Conservation (phyloP, 2,888 invertebrate species). For the Leptothorax acervorum region DNA sequence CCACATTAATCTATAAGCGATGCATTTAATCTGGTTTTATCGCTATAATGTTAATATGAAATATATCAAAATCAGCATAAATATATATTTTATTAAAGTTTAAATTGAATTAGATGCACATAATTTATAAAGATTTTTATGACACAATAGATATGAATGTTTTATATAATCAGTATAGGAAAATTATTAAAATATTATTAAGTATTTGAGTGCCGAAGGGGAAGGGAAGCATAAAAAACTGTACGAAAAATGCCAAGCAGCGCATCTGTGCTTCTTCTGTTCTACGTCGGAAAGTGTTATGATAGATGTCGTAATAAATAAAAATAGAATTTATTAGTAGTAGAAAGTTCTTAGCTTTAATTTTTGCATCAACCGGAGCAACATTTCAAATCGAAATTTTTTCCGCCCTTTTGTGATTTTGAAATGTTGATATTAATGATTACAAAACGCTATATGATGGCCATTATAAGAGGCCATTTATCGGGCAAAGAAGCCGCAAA, state of each 20-base stretch:
- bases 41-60: not conserved
- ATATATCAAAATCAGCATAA: not conserved
- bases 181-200: not conserved
- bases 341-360: no score
- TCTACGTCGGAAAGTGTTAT: not conserved
- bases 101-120: not conserved
- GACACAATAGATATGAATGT: not conserved
- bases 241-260: not conserved
- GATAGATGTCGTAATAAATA: not conserved
- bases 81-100: not conserved
- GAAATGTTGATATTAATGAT: no score
- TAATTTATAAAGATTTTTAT: not conserved
- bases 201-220: not conserved
- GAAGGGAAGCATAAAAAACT: not conserved
- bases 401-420: no score
- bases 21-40: conserved; percentile 39
- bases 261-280: not conserved
- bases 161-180: not conserved
- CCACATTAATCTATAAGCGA: conserved; percentile 39
- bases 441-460: no score
- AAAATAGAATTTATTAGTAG: not conserved
- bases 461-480: no score
- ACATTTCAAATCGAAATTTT: no score
- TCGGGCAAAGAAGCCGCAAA: no score
- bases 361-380: no score